Evolutionary conservation across 2,113 vertebrate species (phyloP), one percentile per base, ranked within the genome.

Genomic region (Prionailurus viverrinus): DNA sequence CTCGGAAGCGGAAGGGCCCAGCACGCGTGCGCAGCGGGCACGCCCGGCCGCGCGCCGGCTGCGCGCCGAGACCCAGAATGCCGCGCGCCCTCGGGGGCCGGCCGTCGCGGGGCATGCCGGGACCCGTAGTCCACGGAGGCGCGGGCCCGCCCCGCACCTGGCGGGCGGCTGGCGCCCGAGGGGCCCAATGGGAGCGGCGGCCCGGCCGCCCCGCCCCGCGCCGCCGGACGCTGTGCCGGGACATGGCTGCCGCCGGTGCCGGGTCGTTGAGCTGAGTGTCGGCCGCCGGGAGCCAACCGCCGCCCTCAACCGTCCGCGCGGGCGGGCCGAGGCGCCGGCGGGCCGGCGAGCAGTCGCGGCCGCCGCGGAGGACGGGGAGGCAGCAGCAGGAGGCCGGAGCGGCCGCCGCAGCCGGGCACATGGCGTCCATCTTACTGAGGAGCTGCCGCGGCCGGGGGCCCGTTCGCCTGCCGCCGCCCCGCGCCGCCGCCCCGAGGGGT

Each of bases 401-500:
- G 53, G 71, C 48, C 58, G 63, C 58, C 71, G 80, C 69, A 69
- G 65, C 89, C 48, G 58, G 55, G 61, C 97, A 29, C 97, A 98
- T 98, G 98, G 98, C 98, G 96, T 98, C 98, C 97, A 98, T 98
- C 86, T 97, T 98, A 73, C 93, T 98, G 94, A 95, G 98, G 96
- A 91, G 92, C 74, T 98, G 95, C 82, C 96, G 98, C 76, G 76
- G 96, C 83, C 96, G 95, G 81, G 85, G 65, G 19, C 95, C 92
- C 15, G 68, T 69, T 23, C 63, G 97, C 61, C 79, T 97, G 53
- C 89, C 94, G 14, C 58, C 68, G 51, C 74, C 92, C 12, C 55
- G 73, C n/a, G 31, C 90, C 53, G 92, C 94, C 23, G 87, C 55
- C 39, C 79, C 55, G 36, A 82, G 73, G 45, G 94, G 98, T 97